Evolutionary conservation across 1,140 invertebrate species (phyloP), one percentile per base, ranked within the genome.

Genomic region (Hirudo medicinalis): DNA sequence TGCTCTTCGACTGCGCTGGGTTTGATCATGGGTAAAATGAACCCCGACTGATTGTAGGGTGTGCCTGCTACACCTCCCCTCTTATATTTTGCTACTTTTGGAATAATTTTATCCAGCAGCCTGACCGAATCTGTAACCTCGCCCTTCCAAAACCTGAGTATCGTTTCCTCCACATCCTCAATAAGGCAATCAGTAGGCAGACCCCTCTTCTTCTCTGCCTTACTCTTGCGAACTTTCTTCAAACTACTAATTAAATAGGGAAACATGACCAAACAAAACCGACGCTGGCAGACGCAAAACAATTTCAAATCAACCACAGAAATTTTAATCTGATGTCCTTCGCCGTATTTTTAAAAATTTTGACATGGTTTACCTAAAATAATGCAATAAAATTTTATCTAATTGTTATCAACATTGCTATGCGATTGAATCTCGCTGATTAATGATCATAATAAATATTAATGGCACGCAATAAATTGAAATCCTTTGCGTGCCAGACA

Each of bases 11-110:
- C 43, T 2, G 43, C 43, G 11, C 43, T 49, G 11, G 43, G 43
- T 49, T 49, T 49, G 57, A 63, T 22, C 57, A 63, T 63, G 22
- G 57, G 57, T 63, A 63, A n/a, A 25, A 63, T 63, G 19, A 63
- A 63, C 19, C 22, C 29, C 29, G 57, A 63, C 29, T 63, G 57
- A n/a, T 63, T 63, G 19, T 63, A 63, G 29, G 29, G 22, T 13
- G 57, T 63, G 9, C 57, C 57, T 25, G 57, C 57, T 63, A 63
- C 29, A 25, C 57, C 57, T 13, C 57, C 57, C 19, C 57, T 63
- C 29, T 63, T 63, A 15, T 63, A 63, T 15, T 63, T 63, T 25
- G 57, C 22, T 13, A 63, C 29, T 32, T 63, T 63, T 13, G 57
- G 57, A 63, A 63, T 63, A n/a, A 63, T 32, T 32, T 63, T 63